Evolutionary conservation across 2,888 invertebrate genomes (phyloP).

Genomic region (Stenchaetothrips biformis): DNA sequence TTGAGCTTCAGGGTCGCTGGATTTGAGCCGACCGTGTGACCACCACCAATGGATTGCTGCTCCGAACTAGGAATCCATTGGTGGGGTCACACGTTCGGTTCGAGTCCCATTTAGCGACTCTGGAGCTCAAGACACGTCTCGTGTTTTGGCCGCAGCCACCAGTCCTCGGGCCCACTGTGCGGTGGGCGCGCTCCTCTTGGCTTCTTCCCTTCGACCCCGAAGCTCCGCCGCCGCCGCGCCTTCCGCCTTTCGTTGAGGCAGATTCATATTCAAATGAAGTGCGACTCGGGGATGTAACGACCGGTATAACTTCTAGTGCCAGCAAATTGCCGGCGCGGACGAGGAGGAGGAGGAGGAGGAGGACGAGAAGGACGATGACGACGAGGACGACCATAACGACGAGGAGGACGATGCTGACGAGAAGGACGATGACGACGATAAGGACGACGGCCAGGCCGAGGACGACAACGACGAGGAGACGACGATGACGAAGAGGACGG

Average conservation of each 20-base stretch:
- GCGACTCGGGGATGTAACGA: neutral
- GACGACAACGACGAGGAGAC: neutral
- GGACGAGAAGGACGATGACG: neutral
- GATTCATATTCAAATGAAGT: neutral
- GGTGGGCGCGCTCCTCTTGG: no score
- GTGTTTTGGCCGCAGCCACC: no score
- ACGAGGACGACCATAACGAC: neutral
- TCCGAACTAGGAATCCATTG: no score
- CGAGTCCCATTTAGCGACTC: no score
- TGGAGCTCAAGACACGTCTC: no score
- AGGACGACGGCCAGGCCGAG: neutral
- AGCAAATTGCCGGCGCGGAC: conserved; percentile 10
- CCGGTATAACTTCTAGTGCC: neutral
- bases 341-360: neutral
- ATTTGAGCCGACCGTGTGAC: no score
- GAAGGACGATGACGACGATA: neutral
- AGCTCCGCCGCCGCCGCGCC: neutral
- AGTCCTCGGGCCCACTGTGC: no score
- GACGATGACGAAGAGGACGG: neutral
- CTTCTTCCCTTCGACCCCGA: neutral
- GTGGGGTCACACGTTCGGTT: no score
- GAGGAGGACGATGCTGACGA: conserved; percentile 24
- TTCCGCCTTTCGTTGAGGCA: neutral
- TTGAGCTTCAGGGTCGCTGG: no score
- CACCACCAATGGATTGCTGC: no score